phyloP scores from a whole-genome alignment of 2,113 vertebrate genomes.

The Rhinoderma darwinii region DNA sequence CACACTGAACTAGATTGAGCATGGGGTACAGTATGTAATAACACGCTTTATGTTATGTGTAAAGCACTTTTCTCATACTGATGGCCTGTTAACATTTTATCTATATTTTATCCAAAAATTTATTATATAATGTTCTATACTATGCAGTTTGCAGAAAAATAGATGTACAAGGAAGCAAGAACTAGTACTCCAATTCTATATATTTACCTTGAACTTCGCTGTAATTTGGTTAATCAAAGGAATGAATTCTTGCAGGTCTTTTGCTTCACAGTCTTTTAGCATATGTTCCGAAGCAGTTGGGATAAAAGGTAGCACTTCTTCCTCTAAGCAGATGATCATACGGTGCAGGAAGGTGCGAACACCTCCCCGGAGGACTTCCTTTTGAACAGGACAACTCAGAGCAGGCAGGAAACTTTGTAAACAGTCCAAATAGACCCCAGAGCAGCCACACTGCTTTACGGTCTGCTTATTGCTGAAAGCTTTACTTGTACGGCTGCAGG shows the following conservation, averaged over 20 bases:
- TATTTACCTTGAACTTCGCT: constrained; percentile 91
- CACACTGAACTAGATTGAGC: too few species aligned
- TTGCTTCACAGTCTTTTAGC: constrained; percentile 97
- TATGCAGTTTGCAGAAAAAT: too few species aligned
- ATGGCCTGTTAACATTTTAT: too few species aligned
- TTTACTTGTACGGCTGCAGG: constrained; percentile 92
- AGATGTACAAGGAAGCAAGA: too few species aligned
- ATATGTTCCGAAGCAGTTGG: constrained; percentile 95
- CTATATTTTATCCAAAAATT: too few species aligned
- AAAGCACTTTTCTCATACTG: too few species aligned
- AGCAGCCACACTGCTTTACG: constrained; percentile 95
- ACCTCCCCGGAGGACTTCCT: constrained; percentile 85
- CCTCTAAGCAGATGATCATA: constrained; percentile 98
- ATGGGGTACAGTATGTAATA: too few species aligned
- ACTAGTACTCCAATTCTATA: not conserved
- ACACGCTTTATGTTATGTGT: too few species aligned
- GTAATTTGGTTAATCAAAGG: constrained; percentile 98
- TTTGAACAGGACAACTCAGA: constrained; percentile 91
- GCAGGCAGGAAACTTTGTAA: constrained; percentile 92
- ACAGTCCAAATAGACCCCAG: constrained; percentile 94
- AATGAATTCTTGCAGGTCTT: constrained; percentile 98
- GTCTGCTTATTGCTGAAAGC: constrained; percentile 99
- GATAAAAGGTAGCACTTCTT: constrained; percentile 95
- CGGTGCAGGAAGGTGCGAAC: constrained; percentile 97
- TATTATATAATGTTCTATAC: not conserved